These are phyloP conservation scores for Fissipunctia ypsillon DNA, from an alignment of 2,888 invertebrate genomes.

Conservation along the genomic window DNA sequence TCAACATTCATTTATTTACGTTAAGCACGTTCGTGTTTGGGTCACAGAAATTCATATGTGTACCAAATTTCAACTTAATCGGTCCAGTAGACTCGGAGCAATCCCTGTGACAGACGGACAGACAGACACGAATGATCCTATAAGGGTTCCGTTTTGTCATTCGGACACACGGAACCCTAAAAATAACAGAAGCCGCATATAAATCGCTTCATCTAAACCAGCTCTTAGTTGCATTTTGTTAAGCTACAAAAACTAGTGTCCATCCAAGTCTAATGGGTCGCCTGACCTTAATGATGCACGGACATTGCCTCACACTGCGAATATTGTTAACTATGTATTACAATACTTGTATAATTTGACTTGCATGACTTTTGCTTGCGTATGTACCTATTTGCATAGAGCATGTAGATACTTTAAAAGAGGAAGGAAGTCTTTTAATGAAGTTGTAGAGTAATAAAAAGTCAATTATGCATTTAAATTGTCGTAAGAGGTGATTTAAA, in stretches of 20 bases:
- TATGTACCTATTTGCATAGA: not conserved
- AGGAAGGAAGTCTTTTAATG: conserved; percentile 37
- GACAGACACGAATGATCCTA: no score
- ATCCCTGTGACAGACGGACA: no score
- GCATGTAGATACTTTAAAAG: not conserved
- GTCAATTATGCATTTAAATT: not conserved
- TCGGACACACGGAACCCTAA: no score
- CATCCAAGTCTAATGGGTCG: conserved; percentile 33
- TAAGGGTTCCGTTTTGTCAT: no score
- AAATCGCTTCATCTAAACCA: conserved; percentile 15
- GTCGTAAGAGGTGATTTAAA: conserved; percentile 8
- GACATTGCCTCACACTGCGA: conserved; percentile 43
- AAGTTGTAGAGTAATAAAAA: conserved; percentile 1
- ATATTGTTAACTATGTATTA: conserved; percentile 32
- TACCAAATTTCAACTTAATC: no score
- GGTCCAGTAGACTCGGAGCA: no score
- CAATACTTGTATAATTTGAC: conserved; percentile 25
- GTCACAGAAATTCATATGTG: no score
- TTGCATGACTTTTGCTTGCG: conserved; percentile 19
- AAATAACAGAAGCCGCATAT: no score
- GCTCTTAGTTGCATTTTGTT: conserved; percentile 38
- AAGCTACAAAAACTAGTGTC: conserved; percentile 41
- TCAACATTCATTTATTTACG: no score
- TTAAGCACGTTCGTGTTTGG: no score
- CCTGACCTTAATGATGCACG: conserved; percentile 58